Evolutionary conservation across 2,113 vertebrate species (phyloP), one percentile per base, ranked within the genome.

Genomic region (Lontra canadensis): DNA sequence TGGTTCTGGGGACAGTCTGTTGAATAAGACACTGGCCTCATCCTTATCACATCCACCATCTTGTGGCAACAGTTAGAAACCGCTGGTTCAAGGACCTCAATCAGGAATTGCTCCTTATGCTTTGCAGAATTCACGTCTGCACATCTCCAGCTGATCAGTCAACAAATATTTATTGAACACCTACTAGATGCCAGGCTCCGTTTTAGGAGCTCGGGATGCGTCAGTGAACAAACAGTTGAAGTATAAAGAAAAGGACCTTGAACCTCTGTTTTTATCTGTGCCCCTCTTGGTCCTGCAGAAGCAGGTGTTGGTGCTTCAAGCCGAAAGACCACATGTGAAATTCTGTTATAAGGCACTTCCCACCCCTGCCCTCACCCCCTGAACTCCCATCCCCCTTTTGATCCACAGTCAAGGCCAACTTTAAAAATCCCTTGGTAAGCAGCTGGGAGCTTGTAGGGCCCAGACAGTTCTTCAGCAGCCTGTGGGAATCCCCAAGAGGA

Each of bases 401-500:
- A 97, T 98, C 95, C 49, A 59, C 79, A 80, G 97, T 94, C 98
- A 98, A 98, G 98, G 98, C 63, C 96, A 98, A 95, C 94, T 91
- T 97, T 97, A 97, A 98, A 98, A 98, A 98, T 97, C 98, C 97
- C 96, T 97, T 97, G 88, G 88, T 98, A 96, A 98, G 97, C 97
- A 93, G 83, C 95, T 96, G 97, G 96, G 57, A 95, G 92, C 55
- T 94, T 94, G 69, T 0, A 73, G 96, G 96, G 94, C 97, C 91
- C 74, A 96, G 98, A 96, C n/a, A 74, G 95, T 92, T 96, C 97
- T 97, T 97, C 95, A 97, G 96, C 82, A 61, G 97, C 97, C 96
- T 98, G 98, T 98, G 98, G 98, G 99, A 99, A 99, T 93, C 95
- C 97, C 96, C 76, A 67, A 85, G 95, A 97, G 97, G 89, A 98